Percentiles rank a stretch among this genome's conserved stretches.
Conservation (phyloP, 2,888 invertebrate species). For the Synergus laeviventris region DNA sequence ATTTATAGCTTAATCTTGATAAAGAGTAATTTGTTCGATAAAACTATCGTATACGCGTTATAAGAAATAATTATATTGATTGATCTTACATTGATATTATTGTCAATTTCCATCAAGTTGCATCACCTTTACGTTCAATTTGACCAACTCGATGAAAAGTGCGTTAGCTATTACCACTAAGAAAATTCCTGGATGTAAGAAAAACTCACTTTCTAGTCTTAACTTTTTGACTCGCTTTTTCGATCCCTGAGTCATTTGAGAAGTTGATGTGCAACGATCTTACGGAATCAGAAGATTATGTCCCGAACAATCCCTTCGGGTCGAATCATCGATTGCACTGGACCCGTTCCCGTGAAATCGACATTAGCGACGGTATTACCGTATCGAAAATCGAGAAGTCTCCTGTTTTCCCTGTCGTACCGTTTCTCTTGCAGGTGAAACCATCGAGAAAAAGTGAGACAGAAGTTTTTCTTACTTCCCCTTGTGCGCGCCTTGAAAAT, state of each 20-base stretch:
- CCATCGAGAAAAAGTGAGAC: slow-evolving; percentile 43
- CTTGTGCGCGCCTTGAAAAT: slow-evolving; percentile 40
- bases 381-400: slow-evolving; percentile 34
- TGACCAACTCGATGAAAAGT: slow-evolving; percentile 75
- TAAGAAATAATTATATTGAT: slow-evolving; percentile 52
- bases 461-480: slow-evolving; percentile 36
- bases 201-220: slow-evolving; percentile 42
- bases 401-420: slow-evolving; percentile 12
- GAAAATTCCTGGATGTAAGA: slow-evolving; percentile 45
- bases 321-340: slow-evolving; percentile 38
- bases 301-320: slow-evolving; percentile 20
- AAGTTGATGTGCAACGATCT: slow-evolving; percentile 10
- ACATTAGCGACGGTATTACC: slow-evolving; percentile 41
- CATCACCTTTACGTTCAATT: slow-evolving; percentile 54
- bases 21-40: slow-evolving; percentile 52
- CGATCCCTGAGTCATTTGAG: slow-evolving; percentile 45
- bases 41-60: slow-evolving; percentile 66
- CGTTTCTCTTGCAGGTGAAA: slow-evolving; percentile 19
- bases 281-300: slow-evolving; percentile 1
- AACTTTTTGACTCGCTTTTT: slow-evolving; percentile 47
- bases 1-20: slow-evolving; percentile 54
- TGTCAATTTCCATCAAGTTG: slow-evolving; percentile 74
- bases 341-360: slow-evolving; percentile 43
- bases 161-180: slow-evolving; percentile 58
- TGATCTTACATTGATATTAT: slow-evolving; percentile 52